phyloP scores from a whole-genome alignment of 2,797 vertebrate genomes.

The Semaprochilodus insignis region DNA sequence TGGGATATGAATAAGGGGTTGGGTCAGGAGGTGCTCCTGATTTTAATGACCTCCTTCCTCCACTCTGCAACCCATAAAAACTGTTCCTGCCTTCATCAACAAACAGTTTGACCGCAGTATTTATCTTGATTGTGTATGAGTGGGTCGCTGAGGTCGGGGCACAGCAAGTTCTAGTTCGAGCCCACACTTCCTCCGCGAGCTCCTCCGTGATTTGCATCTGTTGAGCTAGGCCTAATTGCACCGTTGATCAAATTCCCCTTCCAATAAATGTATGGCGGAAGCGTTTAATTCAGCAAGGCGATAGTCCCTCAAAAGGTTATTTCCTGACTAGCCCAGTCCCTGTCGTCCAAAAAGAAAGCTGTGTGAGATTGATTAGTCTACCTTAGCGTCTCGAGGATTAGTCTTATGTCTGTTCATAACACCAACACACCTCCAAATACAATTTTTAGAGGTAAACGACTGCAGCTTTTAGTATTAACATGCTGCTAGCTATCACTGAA shows the following conservation, averaged over 20 bases:
- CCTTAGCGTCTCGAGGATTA: not conserved
- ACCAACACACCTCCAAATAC: not conserved
- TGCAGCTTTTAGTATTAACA: not conserved
- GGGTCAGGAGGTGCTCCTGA: not conserved
- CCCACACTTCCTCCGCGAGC: not conserved
- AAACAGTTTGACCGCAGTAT: not conserved
- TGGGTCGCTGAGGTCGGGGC: not conserved
- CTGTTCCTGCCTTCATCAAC: not conserved
- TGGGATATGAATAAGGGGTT: not conserved
- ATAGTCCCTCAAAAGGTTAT: not conserved
- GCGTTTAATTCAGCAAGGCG: constrained; percentile 10
- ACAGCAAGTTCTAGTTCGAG: no score
- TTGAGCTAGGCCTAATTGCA: not conserved
- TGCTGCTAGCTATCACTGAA: not conserved
- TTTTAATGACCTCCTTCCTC: not conserved
- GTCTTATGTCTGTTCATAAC: not conserved
- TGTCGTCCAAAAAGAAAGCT: not conserved
- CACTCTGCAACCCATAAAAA: not conserved
- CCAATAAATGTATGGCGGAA: not conserved
- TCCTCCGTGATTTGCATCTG: not conserved
- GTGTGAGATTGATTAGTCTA: not conserved
- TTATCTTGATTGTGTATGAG: not conserved
- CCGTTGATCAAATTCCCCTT: not conserved
- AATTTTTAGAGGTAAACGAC: not conserved
- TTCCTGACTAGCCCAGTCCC: not conserved